phyloP scores from a whole-genome alignment of 2,113 vertebrate genomes.

The Triplophysa dalaica region DNA sequence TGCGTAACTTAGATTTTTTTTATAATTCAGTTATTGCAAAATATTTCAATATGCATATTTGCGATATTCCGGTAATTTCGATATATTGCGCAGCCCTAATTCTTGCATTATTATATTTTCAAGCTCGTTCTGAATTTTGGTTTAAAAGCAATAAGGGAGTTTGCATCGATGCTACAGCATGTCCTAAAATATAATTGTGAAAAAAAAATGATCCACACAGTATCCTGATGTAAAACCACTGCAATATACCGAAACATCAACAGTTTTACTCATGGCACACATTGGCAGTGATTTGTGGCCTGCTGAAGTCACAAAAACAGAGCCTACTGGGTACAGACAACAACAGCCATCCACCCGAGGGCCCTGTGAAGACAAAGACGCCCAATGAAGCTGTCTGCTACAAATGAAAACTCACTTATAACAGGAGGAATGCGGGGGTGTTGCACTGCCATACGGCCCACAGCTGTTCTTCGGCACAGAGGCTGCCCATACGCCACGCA shows the following conservation, averaged over 20 bases:
- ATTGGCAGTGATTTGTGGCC: conserved; percentile 30
- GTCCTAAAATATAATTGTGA: neutral
- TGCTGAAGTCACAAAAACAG: conserved; percentile 39
- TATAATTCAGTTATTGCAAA: no score
- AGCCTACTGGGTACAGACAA: conserved; percentile 50
- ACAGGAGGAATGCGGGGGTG: conserved; percentile 53
- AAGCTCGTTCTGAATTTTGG: no score
- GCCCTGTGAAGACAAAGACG: conserved; percentile 49
- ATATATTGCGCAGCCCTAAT: no score
- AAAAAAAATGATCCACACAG: neutral
- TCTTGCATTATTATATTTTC: no score
- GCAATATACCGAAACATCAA: no score
- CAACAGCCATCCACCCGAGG: conserved; percentile 46
- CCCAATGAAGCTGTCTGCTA: conserved; percentile 52
- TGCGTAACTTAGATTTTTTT: no score
- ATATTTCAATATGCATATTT: no score
- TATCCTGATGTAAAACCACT: no score
- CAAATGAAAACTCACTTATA: conserved; percentile 51
- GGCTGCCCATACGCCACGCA: conserved; percentile 3
- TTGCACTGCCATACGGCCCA: conserved; percentile 55
- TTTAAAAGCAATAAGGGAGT: no score
- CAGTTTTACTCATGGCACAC: neutral
- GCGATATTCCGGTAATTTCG: no score
- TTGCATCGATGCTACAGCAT: no score
- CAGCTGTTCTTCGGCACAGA: conserved; percentile 55